Evolutionary conservation across 2,797 vertebrate species (phyloP).

Genomic region (Orestias chungarensis): DNA sequence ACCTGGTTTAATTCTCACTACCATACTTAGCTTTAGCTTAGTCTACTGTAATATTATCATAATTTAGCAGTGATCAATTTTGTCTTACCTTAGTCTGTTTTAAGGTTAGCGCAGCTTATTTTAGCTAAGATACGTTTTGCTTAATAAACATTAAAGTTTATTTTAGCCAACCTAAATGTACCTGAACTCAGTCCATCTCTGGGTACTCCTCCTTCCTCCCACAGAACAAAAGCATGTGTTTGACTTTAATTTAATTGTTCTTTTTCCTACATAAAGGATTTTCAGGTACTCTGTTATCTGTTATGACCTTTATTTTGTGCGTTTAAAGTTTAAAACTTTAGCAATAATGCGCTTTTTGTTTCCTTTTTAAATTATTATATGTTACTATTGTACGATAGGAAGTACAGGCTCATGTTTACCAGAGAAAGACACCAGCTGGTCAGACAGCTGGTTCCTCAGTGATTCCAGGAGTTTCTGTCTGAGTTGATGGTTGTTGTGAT

Average conservation of each 20-base stretch:
- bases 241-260: no score
- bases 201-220: no score
- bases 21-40: neutral
- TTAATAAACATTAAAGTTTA: neutral
- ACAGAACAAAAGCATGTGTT: no score
- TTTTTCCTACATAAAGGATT: no score
- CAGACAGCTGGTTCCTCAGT: slow-evolving; percentile 52
- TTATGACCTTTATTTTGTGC: no score
- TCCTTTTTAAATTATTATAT: no score
- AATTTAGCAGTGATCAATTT: no score
- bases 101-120: neutral
- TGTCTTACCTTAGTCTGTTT: neutral
- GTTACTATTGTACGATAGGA: no score
- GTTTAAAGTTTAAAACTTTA: no score
- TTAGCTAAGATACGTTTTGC: neutral
- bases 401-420: slow-evolving; percentile 28
- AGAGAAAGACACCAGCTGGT: slow-evolving; percentile 46
- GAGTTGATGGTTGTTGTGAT: slow-evolving; percentile 68
- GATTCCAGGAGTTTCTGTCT: slow-evolving; percentile 54
- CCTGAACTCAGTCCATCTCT: no score
- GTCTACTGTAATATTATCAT: neutral
- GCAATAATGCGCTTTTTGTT: no score
- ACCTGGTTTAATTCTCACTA: neutral
- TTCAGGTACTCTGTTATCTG: no score
- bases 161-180: neutral